These are phyloP conservation scores for Drosophila ohnishii DNA, from an alignment of 1,140 invertebrate species.

Conservation along the genomic window DNA sequence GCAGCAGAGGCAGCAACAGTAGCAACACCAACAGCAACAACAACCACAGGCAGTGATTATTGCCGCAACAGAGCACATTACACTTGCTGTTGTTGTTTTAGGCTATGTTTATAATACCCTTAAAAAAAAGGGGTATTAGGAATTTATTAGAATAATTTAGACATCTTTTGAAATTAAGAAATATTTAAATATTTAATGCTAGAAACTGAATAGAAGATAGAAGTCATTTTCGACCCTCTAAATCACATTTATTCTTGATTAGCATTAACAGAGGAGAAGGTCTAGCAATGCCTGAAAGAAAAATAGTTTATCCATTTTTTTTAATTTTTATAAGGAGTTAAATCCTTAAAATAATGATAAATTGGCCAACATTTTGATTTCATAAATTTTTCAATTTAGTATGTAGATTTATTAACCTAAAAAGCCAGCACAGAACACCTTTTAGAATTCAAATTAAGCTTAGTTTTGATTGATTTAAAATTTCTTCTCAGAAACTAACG, in stretches of 20 bases:
- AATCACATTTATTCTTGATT: neutral
- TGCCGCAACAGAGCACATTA: constrained; percentile 82
- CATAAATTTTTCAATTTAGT: too few species aligned
- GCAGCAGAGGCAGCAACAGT: constrained; percentile 35
- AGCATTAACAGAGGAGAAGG: neutral
- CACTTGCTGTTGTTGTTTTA: constrained; percentile 68
- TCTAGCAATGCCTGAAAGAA: neutral
- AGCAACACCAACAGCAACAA: constrained; percentile 42
- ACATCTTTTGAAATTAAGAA: neutral
- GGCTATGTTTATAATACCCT: constrained; percentile 54
- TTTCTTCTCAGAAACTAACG: too few species aligned
- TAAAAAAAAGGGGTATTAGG: neutral
- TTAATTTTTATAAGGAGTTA: neutral
- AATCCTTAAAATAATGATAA: neutral
- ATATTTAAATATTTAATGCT: neutral
- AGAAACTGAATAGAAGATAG: neutral
- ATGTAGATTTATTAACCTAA: too few species aligned
- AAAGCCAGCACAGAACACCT: too few species aligned
- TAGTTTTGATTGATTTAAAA: too few species aligned
- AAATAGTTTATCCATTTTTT: neutral
- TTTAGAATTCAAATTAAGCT: too few species aligned
- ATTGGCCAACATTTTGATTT: too few species aligned
- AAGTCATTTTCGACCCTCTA: neutral
- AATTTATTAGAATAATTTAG: neutral
- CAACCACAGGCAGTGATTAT: constrained; percentile 67